Percentiles rank a stretch among this genome's conserved stretches.
Evolutionary conservation across 2,888 invertebrate genomes (phyloP).

Genomic region (Drosophila flavopinicola): DNA sequence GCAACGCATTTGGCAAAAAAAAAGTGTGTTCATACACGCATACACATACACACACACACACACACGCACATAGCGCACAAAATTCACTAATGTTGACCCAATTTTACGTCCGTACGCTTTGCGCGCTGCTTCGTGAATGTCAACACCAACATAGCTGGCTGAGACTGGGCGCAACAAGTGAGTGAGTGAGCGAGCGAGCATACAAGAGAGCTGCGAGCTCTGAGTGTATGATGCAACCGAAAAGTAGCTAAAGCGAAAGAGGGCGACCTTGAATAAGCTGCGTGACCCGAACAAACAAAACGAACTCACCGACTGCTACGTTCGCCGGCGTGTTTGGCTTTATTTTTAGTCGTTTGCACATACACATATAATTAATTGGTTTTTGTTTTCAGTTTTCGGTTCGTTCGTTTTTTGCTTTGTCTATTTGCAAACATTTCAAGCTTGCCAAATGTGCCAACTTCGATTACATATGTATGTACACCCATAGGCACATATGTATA

Average conservation of each 20-base stretch:
- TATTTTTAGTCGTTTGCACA: slow-evolving; percentile 67
- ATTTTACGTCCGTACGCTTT: slow-evolving; percentile 61
- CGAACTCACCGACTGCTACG: slow-evolving; percentile 17
- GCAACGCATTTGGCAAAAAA: slow-evolving; percentile 64
- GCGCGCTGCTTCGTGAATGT: slow-evolving; percentile 70
- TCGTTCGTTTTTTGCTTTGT: slow-evolving; percentile 35
- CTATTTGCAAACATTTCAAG: slow-evolving; percentile 62
- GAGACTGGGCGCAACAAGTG: slow-evolving; percentile 46
- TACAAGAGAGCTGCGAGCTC: slow-evolving; percentile 10
- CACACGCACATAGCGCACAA: too few relatives aligned
- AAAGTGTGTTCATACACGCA: slow-evolving; percentile 16
- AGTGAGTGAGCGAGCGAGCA: slow-evolving; percentile 22
- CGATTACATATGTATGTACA: slow-evolving; percentile 4
- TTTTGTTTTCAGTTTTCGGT: slow-evolving; percentile 39
- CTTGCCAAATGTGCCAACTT: slow-evolving; percentile 58
- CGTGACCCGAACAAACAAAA: slow-evolving; percentile 55
- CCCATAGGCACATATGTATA: background rate
- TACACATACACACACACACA: slow-evolving; percentile 35
- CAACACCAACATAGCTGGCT: slow-evolving; percentile 60
- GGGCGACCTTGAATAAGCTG: slow-evolving; percentile 82
- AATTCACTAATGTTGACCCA: slow-evolving; percentile 70
- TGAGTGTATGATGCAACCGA: slow-evolving; percentile 64
- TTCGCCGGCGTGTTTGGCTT: slow-evolving; percentile 55
- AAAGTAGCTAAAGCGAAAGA: slow-evolving; percentile 62
- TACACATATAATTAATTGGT: slow-evolving; percentile 46